Evolutionary conservation across 2,797 vertebrate genomes (phyloP), one percentile per base, ranked within the genome.

Genomic region (Rhyacichthys aspro): DNA sequence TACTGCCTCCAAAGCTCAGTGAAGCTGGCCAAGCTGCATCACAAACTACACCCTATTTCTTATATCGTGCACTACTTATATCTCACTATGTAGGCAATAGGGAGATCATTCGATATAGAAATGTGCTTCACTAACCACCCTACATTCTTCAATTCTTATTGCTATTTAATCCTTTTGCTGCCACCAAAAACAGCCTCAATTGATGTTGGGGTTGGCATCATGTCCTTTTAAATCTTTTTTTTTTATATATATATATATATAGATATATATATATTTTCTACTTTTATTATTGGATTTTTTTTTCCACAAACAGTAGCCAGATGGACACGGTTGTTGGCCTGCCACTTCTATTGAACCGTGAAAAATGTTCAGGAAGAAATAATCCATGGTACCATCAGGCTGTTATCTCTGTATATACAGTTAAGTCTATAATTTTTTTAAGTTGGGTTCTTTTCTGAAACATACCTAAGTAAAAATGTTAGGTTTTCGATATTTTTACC

Each of bases 1-100:
- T 86, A 95, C 97, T 64, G 95, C 96, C 93, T 98, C 98, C 90
- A 99, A 98, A 94, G 96, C 98, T 55, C 97, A 98, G 92, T 99
- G 95, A 99, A 88, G 85, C 88, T 59, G 57, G 71, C 52, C 33
- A 3, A 74, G 68, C 84, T 53, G 66, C 57, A 57, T 69, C 68
- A 66, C 17, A 52, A 70, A 57, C 34, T 32, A 59, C 47, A 52
- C 68, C 76, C 69, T 62, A 36, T 70, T 67, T 63, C 71, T 76
- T 74, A 38, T 44, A 59, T 74, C 19, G 70, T 76, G 79, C 79
- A 84, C 84, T 80, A 83, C 79, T 65, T 55, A 46, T 63, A 42
- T 76, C 66, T 76, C 72, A 61, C 78, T 52, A 48, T 32, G 65
- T 74, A 74, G 78, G 82, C 55, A 79, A 37, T 48, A 66, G 63